Evolutionary conservation across 2,113 vertebrate species (phyloP).

Genomic region (Microtus pennsylvanicus): DNA sequence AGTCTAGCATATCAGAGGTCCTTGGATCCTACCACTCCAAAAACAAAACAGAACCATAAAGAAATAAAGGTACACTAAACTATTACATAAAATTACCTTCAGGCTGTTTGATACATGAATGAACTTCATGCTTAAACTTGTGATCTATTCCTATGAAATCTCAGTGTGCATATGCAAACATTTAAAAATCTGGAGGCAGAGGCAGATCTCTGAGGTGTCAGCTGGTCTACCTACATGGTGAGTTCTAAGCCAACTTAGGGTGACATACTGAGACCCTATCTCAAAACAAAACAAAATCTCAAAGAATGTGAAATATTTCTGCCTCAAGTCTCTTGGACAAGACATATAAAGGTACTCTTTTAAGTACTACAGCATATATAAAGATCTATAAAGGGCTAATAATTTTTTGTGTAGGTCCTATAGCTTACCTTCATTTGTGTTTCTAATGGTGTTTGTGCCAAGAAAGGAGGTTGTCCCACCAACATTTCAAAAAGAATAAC

Average conservation of each 20-base stretch:
- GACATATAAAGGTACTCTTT: not conserved
- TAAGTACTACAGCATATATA: not conserved
- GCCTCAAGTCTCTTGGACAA: not conserved
- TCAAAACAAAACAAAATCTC: not conserved
- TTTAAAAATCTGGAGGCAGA: not conserved
- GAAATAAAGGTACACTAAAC: not conserved
- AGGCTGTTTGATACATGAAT: not conserved
- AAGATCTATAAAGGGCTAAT: not conserved
- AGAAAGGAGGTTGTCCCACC: constrained; percentile 98
- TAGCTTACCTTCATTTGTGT: constrained; percentile 97
- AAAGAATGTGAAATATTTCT: not conserved
- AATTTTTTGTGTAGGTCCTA: constrained; percentile 39
- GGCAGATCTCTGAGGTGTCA: not conserved
- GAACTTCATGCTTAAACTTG: not conserved
- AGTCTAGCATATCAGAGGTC: not conserved
- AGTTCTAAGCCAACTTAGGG: not conserved
- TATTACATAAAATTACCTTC: not conserved
- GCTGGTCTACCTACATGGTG: not conserved
- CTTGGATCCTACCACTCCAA: not conserved
- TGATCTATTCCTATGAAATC: not conserved
- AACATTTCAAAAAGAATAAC: constrained; percentile 99
- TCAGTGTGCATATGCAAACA: not conserved
- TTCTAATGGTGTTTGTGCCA: constrained; percentile 97
- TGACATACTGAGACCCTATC: not conserved
- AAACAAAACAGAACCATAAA: not conserved